A percentile compares a stretch with the other conserved stretches of the same genome.
These are phyloP conservation scores for Aphelenchoides bicaudatus DNA, from an alignment of 2,888 invertebrate genomes.

Conservation along the genomic window DNA sequence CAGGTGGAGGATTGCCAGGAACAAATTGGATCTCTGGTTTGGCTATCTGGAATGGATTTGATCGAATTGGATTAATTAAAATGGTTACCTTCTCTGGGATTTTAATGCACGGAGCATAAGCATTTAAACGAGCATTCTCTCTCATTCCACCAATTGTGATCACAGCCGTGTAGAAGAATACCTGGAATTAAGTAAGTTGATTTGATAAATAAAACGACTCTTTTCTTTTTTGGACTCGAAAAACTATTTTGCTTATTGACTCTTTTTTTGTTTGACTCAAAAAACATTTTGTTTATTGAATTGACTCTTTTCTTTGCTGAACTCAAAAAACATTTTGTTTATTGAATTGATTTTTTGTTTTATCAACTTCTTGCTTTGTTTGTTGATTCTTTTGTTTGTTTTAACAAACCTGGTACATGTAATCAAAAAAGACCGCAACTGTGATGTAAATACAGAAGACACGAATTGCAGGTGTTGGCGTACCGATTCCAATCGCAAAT, in stretches of 20 bases:
- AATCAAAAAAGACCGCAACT: slow-evolving; percentile 55
- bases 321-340: too few relatives aligned
- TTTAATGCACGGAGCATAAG: slow-evolving; percentile 47
- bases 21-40: slow-evolving; percentile 4
- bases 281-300: too few relatives aligned
- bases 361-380: too few relatives aligned
- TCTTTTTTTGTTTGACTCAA: too few relatives aligned
- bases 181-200: too few relatives aligned
- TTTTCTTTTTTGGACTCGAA: too few relatives aligned
- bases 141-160: slow-evolving; percentile 52
- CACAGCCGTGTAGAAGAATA: slow-evolving; percentile 59
- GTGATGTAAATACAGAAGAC: slow-evolving; percentile 59
- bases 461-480: slow-evolving; percentile 59
- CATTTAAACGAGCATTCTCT: slow-evolving; percentile 44
- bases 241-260: too few relatives aligned
- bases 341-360: too few relatives aligned
- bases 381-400: not conserved
- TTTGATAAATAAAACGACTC: not conserved
- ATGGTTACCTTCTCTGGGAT: slow-evolving; percentile 32
- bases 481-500: slow-evolving; percentile 57
- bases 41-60: not conserved
- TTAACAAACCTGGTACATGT: slow-evolving; percentile 52
- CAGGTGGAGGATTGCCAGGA: slow-evolving; percentile 17
- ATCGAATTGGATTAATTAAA: too few relatives aligned
- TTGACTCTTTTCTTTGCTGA: not conserved